Conservation (phyloP, 2,113 vertebrate genomes). For the zebrafish (Danio rerio) region DNA sequence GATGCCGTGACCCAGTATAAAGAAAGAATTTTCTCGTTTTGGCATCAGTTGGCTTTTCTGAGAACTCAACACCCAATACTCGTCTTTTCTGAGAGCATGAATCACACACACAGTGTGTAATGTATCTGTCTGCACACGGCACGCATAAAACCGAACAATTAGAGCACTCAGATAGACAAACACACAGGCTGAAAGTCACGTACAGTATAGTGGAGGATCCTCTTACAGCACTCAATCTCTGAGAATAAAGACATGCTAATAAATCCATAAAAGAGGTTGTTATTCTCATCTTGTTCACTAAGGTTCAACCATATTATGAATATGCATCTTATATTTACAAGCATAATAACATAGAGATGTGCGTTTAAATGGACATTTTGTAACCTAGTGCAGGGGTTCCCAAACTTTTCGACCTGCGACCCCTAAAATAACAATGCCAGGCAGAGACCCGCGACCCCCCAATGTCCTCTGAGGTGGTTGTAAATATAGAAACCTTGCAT, state of each 20-base stretch:
- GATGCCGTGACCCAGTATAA: not conserved
- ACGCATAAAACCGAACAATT: not conserved
- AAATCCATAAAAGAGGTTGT: not conserved
- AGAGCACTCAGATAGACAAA: slow-evolving; percentile 15
- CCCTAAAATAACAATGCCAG: no score
- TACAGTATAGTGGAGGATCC: not conserved
- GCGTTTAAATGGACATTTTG: no score
- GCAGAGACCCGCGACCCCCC: no score
- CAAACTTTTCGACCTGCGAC: no score
- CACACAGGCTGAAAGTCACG: not conserved
- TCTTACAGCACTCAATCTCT: not conserved
- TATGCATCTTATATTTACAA: not conserved
- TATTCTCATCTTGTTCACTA: not conserved
- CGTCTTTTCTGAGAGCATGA: not conserved
- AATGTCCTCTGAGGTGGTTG: no score
- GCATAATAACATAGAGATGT: not conserved
- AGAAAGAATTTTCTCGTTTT: not conserved
- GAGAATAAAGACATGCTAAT: not conserved
- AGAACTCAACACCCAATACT: not conserved
- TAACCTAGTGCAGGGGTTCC: no score
- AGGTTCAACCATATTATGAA: not conserved
- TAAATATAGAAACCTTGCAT: no score
- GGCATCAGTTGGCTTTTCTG: not conserved
- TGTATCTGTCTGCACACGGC: slow-evolving; percentile 1
- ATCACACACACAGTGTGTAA: not conserved